Percentiles rank a stretch among this genome's conserved stretches.
phyloP scores from a whole-genome alignment of 2,888 invertebrate genomes.

The Podabrus alpinus region DNA sequence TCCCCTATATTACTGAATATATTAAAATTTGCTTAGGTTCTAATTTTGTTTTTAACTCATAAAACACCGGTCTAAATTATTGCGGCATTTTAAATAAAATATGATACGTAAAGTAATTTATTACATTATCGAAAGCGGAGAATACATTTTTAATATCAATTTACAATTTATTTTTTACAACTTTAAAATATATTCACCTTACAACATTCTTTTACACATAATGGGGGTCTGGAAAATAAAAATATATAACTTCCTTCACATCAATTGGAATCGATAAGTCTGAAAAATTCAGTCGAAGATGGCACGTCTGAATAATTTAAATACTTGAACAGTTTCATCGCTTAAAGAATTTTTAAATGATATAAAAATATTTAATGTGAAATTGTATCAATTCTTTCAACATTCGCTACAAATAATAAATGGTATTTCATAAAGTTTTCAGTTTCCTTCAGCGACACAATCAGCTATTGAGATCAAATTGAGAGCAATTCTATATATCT shows the following conservation, averaged over 20 bases:
- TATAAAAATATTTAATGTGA: neutral
- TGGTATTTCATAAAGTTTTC: slow-evolving; percentile 14
- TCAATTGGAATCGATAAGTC: neutral
- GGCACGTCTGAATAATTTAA: neutral
- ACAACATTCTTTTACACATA: no score
- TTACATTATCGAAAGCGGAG: neutral
- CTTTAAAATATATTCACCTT: no score
- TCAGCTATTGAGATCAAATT: slow-evolving; percentile 27
- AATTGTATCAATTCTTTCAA: neutral
- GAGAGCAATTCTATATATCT: slow-evolving; percentile 27
- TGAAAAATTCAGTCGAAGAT: no score
- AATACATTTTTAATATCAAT: neutral
- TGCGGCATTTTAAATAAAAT: neutral
- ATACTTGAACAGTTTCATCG: neutral
- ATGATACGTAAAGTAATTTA: neutral
- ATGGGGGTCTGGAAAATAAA: no score
- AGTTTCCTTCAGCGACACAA: slow-evolving; percentile 23
- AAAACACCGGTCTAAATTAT: neutral
- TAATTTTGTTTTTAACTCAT: neutral
- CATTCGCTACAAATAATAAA: slow-evolving; percentile 9
- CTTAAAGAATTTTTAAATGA: neutral
- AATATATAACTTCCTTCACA: neutral
- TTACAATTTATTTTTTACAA: neutral
- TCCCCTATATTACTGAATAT: neutral
- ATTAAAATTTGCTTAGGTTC: neutral